These are phyloP conservation scores for Nasonia longicornis DNA, from an alignment of 1,140 invertebrate species.

Conservation along the genomic window DNA sequence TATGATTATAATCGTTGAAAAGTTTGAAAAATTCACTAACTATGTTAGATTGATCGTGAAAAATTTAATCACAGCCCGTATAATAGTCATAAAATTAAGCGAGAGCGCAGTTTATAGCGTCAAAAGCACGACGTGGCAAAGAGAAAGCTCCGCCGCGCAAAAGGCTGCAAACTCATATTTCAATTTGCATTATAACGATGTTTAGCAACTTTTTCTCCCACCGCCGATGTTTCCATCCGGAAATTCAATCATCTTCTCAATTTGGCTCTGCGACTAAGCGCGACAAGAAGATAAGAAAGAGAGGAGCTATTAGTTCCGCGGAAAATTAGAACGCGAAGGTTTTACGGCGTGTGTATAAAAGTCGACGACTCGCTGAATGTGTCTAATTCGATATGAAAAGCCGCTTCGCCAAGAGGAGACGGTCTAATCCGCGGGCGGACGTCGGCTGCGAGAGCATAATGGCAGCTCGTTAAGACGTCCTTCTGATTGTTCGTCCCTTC, in stretches of 20 bases:
- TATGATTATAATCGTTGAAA: too few relatives aligned
- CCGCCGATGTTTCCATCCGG: not conserved
- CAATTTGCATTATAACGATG: slow-evolving; percentile 23
- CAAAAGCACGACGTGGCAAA: too few relatives aligned
- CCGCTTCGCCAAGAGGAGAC: not conserved
- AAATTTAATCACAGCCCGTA: too few relatives aligned
- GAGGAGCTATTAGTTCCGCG: slow-evolving; percentile 3
- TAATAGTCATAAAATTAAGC: too few relatives aligned
- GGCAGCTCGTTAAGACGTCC: slow-evolving; percentile 34
- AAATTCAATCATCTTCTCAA: slow-evolving; percentile 25
- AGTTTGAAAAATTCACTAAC: too few relatives aligned
- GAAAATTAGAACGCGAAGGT: slow-evolving; percentile 25
- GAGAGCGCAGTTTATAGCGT: too few relatives aligned
- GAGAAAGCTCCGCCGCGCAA: too few relatives aligned
- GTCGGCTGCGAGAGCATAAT: slow-evolving; percentile 24
- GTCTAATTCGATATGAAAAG: slow-evolving; percentile 30
- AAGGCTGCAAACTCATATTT: slow-evolving; percentile 10
- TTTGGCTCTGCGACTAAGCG: not conserved
- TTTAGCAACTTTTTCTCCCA: slow-evolving; percentile 12
- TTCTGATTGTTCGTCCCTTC: slow-evolving; percentile 29
- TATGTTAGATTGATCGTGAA: too few relatives aligned
- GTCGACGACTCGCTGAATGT: slow-evolving; percentile 13
- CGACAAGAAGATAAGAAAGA: not conserved
- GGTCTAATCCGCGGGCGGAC: slow-evolving; percentile 1
- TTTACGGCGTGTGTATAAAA: slow-evolving; percentile 37